Evolutionary conservation across 1,140 invertebrate species (phyloP).

Genomic region (Melipona quadrifasciata): DNA sequence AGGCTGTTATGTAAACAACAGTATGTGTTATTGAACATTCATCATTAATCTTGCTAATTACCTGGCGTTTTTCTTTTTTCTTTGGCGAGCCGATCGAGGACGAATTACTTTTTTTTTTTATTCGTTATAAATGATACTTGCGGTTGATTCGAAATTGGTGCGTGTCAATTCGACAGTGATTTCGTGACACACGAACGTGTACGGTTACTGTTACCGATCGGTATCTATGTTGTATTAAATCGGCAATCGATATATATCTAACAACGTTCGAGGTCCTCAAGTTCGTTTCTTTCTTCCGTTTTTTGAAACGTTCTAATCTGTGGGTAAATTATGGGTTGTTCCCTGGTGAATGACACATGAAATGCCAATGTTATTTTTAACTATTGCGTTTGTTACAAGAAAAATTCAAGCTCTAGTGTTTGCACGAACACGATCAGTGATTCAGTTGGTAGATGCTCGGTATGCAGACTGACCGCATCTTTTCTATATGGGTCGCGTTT

Average conservation of each 20-base stretch:
- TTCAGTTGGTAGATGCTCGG: not conserved
- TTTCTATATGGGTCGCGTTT: not conserved
- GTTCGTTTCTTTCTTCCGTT: not conserved
- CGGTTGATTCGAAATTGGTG: not conserved
- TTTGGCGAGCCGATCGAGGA: not conserved
- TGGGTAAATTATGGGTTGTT: not conserved
- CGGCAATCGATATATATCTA: not conserved
- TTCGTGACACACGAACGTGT: not conserved
- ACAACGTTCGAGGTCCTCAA: not conserved
- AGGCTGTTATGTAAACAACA: not conserved
- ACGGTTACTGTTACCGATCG: not conserved
- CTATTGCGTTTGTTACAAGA: not conserved
- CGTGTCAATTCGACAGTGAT: not conserved
- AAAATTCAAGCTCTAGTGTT: not conserved
- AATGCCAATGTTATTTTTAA: not conserved
- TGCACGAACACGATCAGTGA: not conserved
- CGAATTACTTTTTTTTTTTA: not conserved
- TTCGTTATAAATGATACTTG: not conserved
- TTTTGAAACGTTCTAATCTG: not conserved
- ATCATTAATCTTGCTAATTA: constrained; percentile 16
- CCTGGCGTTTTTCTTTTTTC: not conserved
- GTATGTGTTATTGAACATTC: constrained; percentile 17
- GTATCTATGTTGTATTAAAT: not conserved
- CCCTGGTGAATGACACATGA: not conserved
- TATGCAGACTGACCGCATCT: not conserved